Percentiles rank a stretch among this genome's conserved stretches.
Evolutionary conservation across 2,113 vertebrate species (phyloP).

Genomic region (Agelaius tricolor): DNA sequence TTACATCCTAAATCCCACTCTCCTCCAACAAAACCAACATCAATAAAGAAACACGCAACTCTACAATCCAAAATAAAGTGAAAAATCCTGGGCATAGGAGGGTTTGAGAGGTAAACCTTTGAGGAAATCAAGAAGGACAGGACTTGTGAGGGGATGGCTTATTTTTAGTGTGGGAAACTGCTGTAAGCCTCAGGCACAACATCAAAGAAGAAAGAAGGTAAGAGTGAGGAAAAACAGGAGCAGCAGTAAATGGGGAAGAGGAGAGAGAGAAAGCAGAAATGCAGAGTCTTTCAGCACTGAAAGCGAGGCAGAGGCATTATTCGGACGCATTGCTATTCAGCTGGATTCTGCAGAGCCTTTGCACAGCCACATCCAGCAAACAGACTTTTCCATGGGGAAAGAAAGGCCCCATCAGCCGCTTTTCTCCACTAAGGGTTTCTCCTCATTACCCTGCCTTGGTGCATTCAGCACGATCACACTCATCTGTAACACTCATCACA

Average conservation of each 20-base stretch:
- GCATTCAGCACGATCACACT: background rate
- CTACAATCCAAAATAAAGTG: background rate
- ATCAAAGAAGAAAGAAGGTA: slow-evolving; percentile 54
- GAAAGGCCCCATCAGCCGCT: slow-evolving; percentile 1
- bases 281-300: background rate
- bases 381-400: background rate
- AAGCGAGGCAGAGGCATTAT: background rate
- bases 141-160: background rate
- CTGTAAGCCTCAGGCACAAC: slow-evolving; percentile 39
- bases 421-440: slow-evolving; percentile 24
- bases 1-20: background rate
- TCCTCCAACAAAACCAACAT: background rate
- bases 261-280: slow-evolving; percentile 25
- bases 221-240: slow-evolving; percentile 41
- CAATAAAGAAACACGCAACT: background rate
- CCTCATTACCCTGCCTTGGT: background rate
- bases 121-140: slow-evolving; percentile 15
- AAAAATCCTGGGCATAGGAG: background rate
- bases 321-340: background rate
- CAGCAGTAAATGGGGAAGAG: slow-evolving; percentile 44
- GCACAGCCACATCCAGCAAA: background rate
- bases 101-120: background rate
- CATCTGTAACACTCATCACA: background rate
- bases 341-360: slow-evolving; percentile 21
- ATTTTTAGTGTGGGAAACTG: slow-evolving; percentile 49